A percentile compares a stretch with the other conserved stretches of the same genome.
These are phyloP conservation scores for Eristalis pertinax DNA, from an alignment of 2,888 invertebrate genomes.

Conservation along the genomic window DNA sequence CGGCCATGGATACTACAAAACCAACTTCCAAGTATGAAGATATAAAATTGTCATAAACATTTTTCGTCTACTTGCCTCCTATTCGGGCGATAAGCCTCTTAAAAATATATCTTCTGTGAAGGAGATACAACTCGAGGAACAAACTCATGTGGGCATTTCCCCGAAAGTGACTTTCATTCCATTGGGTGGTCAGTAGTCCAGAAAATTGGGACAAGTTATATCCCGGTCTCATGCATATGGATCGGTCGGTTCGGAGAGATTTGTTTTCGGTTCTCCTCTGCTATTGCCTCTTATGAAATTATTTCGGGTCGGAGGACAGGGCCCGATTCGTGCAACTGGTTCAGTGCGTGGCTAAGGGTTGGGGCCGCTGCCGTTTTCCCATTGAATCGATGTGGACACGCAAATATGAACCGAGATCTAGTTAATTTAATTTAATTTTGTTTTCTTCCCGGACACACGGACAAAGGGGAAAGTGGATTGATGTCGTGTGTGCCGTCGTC, in stretches of 20 bases:
- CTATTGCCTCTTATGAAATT: not conserved
- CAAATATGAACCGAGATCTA: not conserved
- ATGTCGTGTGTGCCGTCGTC: not conserved
- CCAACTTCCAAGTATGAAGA: constrained; percentile 8
- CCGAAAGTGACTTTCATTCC: constrained; percentile 10
- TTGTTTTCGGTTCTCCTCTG: not conserved
- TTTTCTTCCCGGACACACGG: too few relatives aligned
- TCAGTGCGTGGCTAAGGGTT: not conserved
- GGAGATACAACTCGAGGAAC: not conserved
- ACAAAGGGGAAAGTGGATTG: too few relatives aligned
- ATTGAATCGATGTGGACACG: not conserved
- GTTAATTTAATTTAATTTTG: not conserved
- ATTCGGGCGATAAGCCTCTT: constrained; percentile 26
- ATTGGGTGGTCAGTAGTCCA: constrained; percentile 25
- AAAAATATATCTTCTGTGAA: constrained; percentile 25
- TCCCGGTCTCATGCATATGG: not conserved
- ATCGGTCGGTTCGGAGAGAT: not conserved
- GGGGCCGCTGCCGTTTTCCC: not conserved
- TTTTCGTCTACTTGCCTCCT: constrained; percentile 11
- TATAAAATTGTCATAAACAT: constrained; percentile 1
- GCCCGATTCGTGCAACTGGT: not conserved
- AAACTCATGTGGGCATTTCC: not conserved
- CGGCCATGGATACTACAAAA: not conserved
- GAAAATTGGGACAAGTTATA: constrained; percentile 26
- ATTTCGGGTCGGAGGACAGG: not conserved